These are phyloP conservation scores for Cettia cetti DNA, from an alignment of 2,113 vertebrate species.

Conservation along the genomic window DNA sequence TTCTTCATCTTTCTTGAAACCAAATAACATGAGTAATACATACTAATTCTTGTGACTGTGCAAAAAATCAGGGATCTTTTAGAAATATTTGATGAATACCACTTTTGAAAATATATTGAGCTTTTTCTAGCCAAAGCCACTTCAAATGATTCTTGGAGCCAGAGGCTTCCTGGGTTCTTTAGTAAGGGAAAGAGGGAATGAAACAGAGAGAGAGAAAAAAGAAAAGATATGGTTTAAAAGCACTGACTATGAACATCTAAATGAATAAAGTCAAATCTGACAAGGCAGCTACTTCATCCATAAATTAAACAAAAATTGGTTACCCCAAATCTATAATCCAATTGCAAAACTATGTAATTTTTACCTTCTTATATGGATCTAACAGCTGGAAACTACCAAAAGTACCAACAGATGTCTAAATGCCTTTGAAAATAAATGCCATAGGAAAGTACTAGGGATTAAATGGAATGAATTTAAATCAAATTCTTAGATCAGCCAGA, in stretches of 20 bases:
- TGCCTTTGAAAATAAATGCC: slow-evolving; percentile 37
- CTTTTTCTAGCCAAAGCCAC: neutral
- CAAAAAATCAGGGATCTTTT: neutral
- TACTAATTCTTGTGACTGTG: neutral
- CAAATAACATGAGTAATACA: neutral
- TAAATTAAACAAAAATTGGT: neutral
- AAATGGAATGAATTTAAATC: slow-evolving; percentile 34
- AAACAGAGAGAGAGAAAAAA: neutral
- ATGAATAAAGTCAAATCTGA: neutral
- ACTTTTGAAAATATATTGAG: neutral
- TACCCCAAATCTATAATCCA: neutral
- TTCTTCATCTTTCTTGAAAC: neutral
- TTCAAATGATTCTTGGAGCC: neutral
- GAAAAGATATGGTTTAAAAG: neutral
- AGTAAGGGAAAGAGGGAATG: neutral
- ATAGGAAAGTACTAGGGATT: slow-evolving; percentile 6
- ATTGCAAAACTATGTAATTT: slow-evolving; percentile 1
- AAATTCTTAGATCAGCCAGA: slow-evolving; percentile 8
- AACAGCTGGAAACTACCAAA: slow-evolving; percentile 25
- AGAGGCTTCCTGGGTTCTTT: neutral
- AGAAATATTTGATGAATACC: neutral
- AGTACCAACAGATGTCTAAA: slow-evolving; percentile 26
- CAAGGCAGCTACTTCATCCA: neutral
- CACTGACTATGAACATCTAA: neutral
- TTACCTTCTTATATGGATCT: neutral